Percentiles rank a stretch among this genome's conserved stretches.
Evolutionary conservation across 2,113 vertebrate genomes (phyloP).

Genomic region (Phyllostomus hastatus): DNA sequence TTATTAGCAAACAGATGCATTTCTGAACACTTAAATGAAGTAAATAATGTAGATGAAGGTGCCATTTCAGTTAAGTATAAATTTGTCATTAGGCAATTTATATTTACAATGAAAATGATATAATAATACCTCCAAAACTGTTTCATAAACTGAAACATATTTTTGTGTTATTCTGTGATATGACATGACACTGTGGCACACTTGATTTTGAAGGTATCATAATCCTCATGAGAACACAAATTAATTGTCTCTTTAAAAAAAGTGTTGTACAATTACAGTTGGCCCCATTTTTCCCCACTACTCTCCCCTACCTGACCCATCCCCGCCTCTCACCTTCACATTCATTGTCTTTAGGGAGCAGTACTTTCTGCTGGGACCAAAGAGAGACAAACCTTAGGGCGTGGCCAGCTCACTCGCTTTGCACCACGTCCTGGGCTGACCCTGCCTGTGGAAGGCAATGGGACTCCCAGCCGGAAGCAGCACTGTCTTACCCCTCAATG

Average conservation of each 20-base stretch:
- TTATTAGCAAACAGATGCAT: neutral
- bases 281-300: no score
- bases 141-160: neutral
- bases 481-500: accelerated
- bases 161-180: neutral
- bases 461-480: accelerated
- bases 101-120: neutral
- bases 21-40: neutral
- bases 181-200: neutral
- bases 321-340: no score
- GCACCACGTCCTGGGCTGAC: accelerated
- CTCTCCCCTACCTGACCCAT: no score
- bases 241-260: no score
- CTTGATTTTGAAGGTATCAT: neutral
- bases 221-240: neutral
- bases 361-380: neutral
- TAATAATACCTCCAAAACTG: neutral
- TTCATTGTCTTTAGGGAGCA: neutral
- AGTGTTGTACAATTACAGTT: no score
- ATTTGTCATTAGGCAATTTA: neutral
- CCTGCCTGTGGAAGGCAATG: neutral
- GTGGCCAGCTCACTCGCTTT: accelerated
- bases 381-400: neutral
- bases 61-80: neutral
- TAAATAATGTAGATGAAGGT: neutral